Evolutionary conservation across 2,888 invertebrate species (phyloP), one percentile per base, ranked within the genome.

Genomic region (Macroteleia sp.): DNA sequence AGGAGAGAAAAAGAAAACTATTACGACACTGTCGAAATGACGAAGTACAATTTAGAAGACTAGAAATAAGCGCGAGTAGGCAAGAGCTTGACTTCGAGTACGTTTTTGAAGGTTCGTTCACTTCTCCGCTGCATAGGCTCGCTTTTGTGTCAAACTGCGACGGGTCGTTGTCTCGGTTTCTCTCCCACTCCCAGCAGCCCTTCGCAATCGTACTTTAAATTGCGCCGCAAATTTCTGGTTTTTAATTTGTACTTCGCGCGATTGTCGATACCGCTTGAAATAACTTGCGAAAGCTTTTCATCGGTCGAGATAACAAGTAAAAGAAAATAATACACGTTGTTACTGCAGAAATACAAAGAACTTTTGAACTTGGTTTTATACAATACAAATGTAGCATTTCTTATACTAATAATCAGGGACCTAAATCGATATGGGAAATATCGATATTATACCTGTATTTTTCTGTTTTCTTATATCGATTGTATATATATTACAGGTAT

Each of bases 271-370:
- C 32, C 19, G 3, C n/a, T 6, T 3, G 39, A 42, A n/a, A n/a
- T n/a, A 20, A 50, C 62, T 73, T 64, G 73, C 73, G 25, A 73
- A 73, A 73, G 48, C 64, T 73, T 73, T 73, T 34, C 16, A 30
- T 64, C 52, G 41, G 52, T 12, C 28, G n/a, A n/a, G 19, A 17
- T 3, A 14, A 1, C 16, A 3, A 12, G 9, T 14, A 2, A 36
- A 36, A 22, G 10, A 1, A 22, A 25, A 19, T n/a, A 41, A 3
- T 8, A 8, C 12, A 36, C 12, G 25, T 59, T 36, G 46, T 19
- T 34, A 39, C 48, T 39, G 48, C 61, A 19, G 46, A 17, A 10
- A 52, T n/a, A n/a, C n/a, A 36, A 17, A 6, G 19, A 20, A 12
- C 19, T 50, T 19, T 8, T 2, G 14, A 2, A 14, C 2, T 36